phyloP scores from a whole-genome alignment of 2,888 invertebrate species.

The Acanthococcus lagerstroemiae region DNA sequence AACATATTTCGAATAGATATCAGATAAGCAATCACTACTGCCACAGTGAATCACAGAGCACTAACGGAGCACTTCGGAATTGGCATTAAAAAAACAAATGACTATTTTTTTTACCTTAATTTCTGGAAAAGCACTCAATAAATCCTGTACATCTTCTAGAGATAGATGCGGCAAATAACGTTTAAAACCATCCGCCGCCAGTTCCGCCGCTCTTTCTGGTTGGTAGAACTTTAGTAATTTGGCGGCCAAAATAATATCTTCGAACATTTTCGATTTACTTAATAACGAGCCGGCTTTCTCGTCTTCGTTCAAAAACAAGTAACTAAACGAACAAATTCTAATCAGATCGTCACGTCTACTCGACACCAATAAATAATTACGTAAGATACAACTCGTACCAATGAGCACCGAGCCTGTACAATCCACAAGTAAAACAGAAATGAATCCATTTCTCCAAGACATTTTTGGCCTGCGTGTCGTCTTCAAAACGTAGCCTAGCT shows the following conservation, averaged over 20 bases:
- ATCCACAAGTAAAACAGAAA: conserved; percentile 11
- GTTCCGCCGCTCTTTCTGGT: conserved; percentile 1
- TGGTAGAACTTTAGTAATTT: conserved; percentile 14
- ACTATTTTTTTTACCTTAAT: conserved; percentile 9
- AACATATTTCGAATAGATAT: too few species aligned
- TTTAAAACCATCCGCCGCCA: conserved; percentile 12
- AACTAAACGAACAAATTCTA: too few species aligned
- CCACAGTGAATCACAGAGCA: neutral
- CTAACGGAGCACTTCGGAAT: neutral
- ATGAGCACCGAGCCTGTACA: conserved; percentile 19
- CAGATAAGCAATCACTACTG: neutral
- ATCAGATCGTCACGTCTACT: too few species aligned
- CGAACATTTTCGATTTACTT: neutral
- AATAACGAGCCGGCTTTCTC: conserved; percentile 12
- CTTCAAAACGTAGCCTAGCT: conserved; percentile 17
- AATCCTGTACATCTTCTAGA: neutral
- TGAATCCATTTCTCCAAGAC: conserved; percentile 12
- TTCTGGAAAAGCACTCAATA: conserved; percentile 8
- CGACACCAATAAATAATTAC: too few species aligned
- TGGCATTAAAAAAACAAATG: too few species aligned
- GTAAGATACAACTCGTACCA: conserved; percentile 13
- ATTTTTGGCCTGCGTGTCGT: neutral
- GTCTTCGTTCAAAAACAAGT: conserved; percentile 12
- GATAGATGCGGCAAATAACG: conserved; percentile 5
- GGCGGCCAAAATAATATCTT: conserved; percentile 1